Conservation (phyloP, 2,113 vertebrate genomes). For the human region GRCh38 chr6:155415501-155416000, state of each 20-base stretch:
- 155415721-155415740: not conserved
- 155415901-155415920: not conserved
- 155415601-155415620: not conserved
- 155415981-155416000: not conserved
- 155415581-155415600: not conserved
- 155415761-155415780: not conserved
- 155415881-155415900: not conserved
- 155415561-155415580: not conserved
- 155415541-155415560: too few species aligned
- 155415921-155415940: not conserved
- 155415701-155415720: not conserved
- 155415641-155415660: too few species aligned
- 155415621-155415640: not conserved
- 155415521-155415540: not conserved
- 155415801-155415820: not conserved
- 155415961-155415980: not conserved
- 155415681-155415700: not conserved
- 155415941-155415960: not conserved
- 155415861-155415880: not conserved
- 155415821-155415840: not conserved
- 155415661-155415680: not conserved
- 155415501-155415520: not conserved
- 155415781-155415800: not conserved
- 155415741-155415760: not conserved
- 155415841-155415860: accelerated